These are phyloP conservation scores for Carettochelys insculpta DNA, from an alignment of 2,113 vertebrate species.

Conservation along the genomic window DNA sequence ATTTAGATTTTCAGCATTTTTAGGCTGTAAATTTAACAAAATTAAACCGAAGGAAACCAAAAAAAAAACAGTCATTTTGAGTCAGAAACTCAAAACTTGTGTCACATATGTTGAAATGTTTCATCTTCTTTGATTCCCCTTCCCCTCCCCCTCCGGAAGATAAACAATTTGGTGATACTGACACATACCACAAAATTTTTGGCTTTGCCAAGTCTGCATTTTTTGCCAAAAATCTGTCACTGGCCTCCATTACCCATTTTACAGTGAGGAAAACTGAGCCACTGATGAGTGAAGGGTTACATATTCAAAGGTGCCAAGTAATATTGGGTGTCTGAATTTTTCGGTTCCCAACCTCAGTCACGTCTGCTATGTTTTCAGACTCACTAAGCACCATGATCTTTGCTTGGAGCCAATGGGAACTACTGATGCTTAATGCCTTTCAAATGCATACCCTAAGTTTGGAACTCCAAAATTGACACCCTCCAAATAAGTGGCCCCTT, in stretches of 20 bases:
- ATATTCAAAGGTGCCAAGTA: not conserved
- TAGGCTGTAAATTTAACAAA: not conserved
- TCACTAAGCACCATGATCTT: fast-evolving
- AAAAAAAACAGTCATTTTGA: not conserved
- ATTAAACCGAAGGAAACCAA: not conserved
- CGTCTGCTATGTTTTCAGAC: not conserved
- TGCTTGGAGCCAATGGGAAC: fast-evolving
- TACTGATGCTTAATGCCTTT: fast-evolving
- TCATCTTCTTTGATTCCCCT: not conserved
- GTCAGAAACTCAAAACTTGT: not conserved
- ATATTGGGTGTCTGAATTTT: not conserved
- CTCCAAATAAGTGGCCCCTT: fast-evolving
- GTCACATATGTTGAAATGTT: not conserved
- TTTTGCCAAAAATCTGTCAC: not conserved
- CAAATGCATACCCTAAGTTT: not conserved
- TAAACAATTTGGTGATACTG: not conserved
- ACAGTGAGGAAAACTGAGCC: not conserved
- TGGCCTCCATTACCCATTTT: not conserved
- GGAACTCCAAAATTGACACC: fast-evolving
- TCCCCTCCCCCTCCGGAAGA: not conserved
- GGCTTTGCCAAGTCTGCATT: not conserved
- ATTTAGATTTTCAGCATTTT: not conserved
- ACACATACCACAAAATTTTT: not conserved
- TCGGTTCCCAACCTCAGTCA: not conserved
- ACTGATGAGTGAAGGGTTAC: not conserved